Evolutionary conservation across 2,113 vertebrate species (phyloP).

Genomic region (Psephotus haematonotus): DNA sequence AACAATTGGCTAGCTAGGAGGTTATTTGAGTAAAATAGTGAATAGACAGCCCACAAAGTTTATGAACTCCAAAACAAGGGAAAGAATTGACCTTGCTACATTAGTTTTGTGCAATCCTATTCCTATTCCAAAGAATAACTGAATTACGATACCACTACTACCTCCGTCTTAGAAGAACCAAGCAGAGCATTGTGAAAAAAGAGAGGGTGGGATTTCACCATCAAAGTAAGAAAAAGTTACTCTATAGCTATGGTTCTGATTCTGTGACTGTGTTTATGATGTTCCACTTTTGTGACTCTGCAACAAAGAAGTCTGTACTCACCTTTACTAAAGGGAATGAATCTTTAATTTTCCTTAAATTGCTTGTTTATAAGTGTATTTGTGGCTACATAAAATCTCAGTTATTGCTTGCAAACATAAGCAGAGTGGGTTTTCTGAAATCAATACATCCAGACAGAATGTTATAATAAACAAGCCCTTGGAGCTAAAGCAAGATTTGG

Average conservation of each 20-base stretch:
- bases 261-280: neutral
- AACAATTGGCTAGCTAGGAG: neutral
- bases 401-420: neutral
- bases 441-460: neutral
- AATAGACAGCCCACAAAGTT: neutral
- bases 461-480: neutral
- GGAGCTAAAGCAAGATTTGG: neutral
- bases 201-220: neutral
- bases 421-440: neutral
- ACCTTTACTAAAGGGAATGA: neutral
- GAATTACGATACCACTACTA: neutral
- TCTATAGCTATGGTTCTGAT: neutral
- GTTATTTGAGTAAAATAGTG: neutral
- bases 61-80: neutral
- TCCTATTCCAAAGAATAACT: neutral
- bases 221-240: neutral
- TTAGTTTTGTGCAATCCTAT: neutral
- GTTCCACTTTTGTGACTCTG: neutral
- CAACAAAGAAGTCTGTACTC: neutral
- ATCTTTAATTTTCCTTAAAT: neutral
- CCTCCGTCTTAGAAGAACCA: neutral
- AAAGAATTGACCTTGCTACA: neutral
- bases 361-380: neutral
- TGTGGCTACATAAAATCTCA: neutral
- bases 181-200: neutral